Evolutionary conservation across 2,113 vertebrate species (phyloP).

Genomic region (Ammodramus savannarum): DNA sequence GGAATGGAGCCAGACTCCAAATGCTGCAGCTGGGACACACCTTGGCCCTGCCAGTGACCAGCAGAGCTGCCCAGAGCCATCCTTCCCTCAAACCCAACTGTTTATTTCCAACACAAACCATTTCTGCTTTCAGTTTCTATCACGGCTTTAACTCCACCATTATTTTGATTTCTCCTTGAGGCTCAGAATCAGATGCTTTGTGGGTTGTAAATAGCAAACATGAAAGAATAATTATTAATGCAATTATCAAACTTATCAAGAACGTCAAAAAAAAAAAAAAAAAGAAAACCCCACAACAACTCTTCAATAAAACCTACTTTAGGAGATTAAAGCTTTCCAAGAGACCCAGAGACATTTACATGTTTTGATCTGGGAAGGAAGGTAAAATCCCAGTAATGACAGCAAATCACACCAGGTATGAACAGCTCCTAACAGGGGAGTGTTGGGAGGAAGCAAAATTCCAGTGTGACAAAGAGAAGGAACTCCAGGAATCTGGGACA

Average conservation of each 20-base stretch:
- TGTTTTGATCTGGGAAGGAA: conserved; percentile 36
- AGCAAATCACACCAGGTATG: not conserved
- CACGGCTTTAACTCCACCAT: not conserved
- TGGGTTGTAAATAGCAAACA: conserved; percentile 31
- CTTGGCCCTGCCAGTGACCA: not conserved
- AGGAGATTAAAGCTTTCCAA: conserved; percentile 46
- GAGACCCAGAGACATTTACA: conserved; percentile 21
- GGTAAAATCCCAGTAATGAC: not conserved
- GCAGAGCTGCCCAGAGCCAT: not conserved
- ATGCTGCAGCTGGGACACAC: not conserved
- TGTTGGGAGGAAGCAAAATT: not conserved
- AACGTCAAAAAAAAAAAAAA: not conserved
- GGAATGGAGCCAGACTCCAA: fast-evolving
- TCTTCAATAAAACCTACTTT: conserved; percentile 47
- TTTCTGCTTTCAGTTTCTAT: not conserved
- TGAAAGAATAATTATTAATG: conserved; percentile 59
- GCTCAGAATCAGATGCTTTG: conserved; percentile 7
- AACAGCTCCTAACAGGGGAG: not conserved
- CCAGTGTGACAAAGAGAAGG: not conserved
- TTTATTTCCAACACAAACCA: not conserved
- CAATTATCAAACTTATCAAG: conserved; percentile 42
- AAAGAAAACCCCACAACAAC: not conserved
- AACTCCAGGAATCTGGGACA: not conserved
- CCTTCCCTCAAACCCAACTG: not conserved
- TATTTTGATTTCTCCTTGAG: not conserved